Base-by-base conservation (phyloP, 2,797 vertebrate genomes). In the Falco rusticolus region DNA sequence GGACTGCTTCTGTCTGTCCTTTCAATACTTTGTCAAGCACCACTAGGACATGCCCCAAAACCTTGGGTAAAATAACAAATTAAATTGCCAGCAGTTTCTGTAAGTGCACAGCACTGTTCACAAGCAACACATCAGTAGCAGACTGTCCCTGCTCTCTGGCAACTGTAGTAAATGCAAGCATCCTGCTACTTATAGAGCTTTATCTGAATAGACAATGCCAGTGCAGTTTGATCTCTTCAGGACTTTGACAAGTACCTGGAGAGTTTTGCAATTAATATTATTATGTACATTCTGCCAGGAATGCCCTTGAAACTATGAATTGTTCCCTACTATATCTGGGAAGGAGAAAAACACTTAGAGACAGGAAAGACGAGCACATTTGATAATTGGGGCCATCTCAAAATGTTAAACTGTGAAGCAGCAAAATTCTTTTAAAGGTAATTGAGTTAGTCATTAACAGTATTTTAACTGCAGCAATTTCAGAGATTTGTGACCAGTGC, bases 261-360 rank as follows among this genome's bases (percentile, higher is more conserved):
- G 85, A 95, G 65, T 93, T 92, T 45, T 74, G 41, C 56, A 96
- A 97, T 97, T 97, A 97, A 93, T 97, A 94, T 95, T 97, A 97
- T 96, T 94, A 94, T 87, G 87, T 34, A 80, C 64, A 87, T 97
- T 96, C 59, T 96, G 56, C 71, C 78, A 96, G 80, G 88, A 97
- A 96, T 97, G 79, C 29, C 69, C 75, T 90, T 90, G 75, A 92
- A 97, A 97, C 26, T 45, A 48, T 57, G 45, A 89, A 89, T 94
- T 87, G 60, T 45, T 94, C 53, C 83, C 66, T 83, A 61, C 91
- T 72, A 25, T 25, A 84, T 68, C 50, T 91, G 69, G 39, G 86
- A 96, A 89, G 31, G 21, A 92, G n/a, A 60, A 84, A 89, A 84
- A 41, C 11, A 47, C 11, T 16, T 19, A 68, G 19, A 18, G n/a